Evolutionary conservation across 2,797 vertebrate genomes (phyloP).

Genomic region (Hirundo rustica): DNA sequence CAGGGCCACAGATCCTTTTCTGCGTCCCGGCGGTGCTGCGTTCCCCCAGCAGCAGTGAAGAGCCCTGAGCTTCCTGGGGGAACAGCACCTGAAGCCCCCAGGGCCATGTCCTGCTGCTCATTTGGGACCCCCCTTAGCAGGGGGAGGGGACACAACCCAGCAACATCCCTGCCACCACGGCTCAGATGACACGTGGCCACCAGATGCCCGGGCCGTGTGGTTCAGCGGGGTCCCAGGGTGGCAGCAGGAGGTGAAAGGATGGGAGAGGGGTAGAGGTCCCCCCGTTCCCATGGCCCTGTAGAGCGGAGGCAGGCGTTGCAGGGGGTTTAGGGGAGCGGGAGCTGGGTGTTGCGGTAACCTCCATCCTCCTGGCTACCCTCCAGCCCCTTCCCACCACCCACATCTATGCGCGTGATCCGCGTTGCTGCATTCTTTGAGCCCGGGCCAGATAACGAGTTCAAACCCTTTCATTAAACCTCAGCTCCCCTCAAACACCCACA

Average conservation of each 20-base stretch:
- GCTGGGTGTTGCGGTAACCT: not conserved
- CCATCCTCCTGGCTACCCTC: not conserved
- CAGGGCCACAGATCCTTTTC: not conserved
- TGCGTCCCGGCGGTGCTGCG: accelerated
- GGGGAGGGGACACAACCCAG: accelerated
- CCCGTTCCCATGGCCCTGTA: not conserved
- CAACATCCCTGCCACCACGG: accelerated
- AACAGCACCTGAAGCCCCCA: not conserved
- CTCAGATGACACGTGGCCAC: not conserved
- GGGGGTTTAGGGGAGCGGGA: not conserved
- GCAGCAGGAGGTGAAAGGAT: not conserved
- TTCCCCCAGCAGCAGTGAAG: accelerated
- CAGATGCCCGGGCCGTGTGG: accelerated
- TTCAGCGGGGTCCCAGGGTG: not conserved
- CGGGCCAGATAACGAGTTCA: not conserved
- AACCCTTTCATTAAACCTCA: not conserved
- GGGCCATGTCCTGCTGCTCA: not conserved
- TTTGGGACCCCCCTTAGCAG: not conserved
- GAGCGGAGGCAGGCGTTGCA: not conserved
- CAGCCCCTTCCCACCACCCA: constrained; percentile 35
- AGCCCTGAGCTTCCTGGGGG: not conserved
- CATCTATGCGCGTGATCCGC: not conserved
- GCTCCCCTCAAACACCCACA: not conserved
- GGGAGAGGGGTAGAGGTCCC: not conserved
- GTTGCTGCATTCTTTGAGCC: constrained; percentile 36